Base-by-base conservation (phyloP, 2,888 invertebrate species). In the Acanthococcus lagerstroemiae region DNA sequence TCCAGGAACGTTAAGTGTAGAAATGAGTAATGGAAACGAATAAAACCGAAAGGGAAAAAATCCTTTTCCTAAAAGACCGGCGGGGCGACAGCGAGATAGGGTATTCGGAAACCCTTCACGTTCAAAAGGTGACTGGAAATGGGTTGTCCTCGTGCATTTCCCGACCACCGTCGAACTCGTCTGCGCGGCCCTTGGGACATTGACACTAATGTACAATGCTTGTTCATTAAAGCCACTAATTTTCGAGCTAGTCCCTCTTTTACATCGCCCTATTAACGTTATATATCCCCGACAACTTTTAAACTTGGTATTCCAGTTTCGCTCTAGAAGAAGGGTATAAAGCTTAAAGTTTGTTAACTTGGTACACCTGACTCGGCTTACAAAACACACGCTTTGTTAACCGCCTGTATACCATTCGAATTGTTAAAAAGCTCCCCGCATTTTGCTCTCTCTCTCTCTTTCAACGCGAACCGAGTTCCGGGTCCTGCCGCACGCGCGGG, bases 201-300 rank as follows among this genome's bases (percentile, higher is more conserved):
- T 65, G 65, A 65, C 65, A 65, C 65, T 66, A 66, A 66, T 66
- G 66, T 66, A 66, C 66, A 66, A 66, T 66, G 56, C 66, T 66
- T 66, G 66, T 66, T 66, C 66, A 66, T 66, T 66, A 66, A 66
- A 66, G 66, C 66, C 66, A 66, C 66, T 66, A 66, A 66, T 66
- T 66, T 66, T 56, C 37, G 17, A 45, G 44, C 66, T n/a, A 52
- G 54, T 61, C 61, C 54, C 61, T 54, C 52, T 61, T 37, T 37
- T 52, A 54, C 54, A 52, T 61, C 52, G 61, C 61, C 61, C 61
- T 61, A 61, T 60, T 50, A 60, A 60, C 52, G 61, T 61, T 52
- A 37, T 61, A 58, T 50, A 48, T 61, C 37, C 61, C 52, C 37
- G 61, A 30, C 37, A 61, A 61, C 52, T 61, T 61, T 61, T 61